Evolutionary conservation across 2,797 vertebrate species (phyloP), one percentile per base, ranked within the genome.

Genomic region (Holocentrus rufus): DNA sequence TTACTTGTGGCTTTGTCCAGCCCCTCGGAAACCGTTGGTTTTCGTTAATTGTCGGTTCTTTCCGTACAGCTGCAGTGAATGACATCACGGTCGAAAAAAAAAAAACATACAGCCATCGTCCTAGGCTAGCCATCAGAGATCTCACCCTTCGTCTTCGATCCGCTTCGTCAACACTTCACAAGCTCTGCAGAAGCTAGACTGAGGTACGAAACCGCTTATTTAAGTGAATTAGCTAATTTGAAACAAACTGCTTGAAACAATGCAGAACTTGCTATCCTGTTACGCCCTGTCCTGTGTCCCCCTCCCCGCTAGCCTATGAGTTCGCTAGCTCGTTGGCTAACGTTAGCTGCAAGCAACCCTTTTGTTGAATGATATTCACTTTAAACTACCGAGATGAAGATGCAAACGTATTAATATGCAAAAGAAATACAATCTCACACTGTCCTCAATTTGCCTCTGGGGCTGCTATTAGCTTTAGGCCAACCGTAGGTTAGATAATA

Each of bases 61-160:
- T 83, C 69, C 85, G 89, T 62, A 20, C 22, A 80, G 68, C 88
- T 89, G 90, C 89, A 88, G 79, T 73, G 11, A 52, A 77, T 85
- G 31, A 87, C 88, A 88, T 90, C 88, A 89, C 74, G 4, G 0
- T 20, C 13, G 7, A 74, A 44, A 50, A 39, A 39, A 39, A 0
- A 5, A 10, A 49, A 59, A 79, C 30, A 61, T 47, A 36, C 53
- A 75, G 17, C 66, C 77, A 42, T 69, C 57, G 5, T 34, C 42
- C 27, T 46, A 27, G 25, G 25, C 25, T 27, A 17, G 42, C n/a
- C 55, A 68, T 71, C 30, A 46, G 57, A 44, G 57, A 31, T 7
- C 60, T 53, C 65, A 69, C 72, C 85, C 64, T 69, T 63, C 84
- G 57, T 34, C 82, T 83, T 80, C 72, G 81, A 85, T 49, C 62